Base-by-base conservation (phyloP, 2,888 invertebrate species). In the Hydroisotoma schaefferi region DNA sequence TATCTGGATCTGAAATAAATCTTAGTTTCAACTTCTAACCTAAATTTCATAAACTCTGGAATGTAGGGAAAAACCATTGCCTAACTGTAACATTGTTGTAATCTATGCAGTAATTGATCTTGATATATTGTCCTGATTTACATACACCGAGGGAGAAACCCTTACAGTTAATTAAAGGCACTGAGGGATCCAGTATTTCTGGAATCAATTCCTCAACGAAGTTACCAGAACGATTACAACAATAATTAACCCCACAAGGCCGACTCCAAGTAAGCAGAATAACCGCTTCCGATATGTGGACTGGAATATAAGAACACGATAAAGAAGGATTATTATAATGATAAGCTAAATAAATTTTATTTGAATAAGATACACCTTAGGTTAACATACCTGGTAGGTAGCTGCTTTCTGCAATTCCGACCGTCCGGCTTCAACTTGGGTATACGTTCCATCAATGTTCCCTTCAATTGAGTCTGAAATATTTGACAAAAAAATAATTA, bases 401-500 rank as follows among this genome's bases (percentile, higher is more conserved):
- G 86, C 84, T 20, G 92, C 93, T 76, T 90, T 90, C n/a, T 84
- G 80, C 43, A 94, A 77, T 73, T 93, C 86, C 65, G 85, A 84
- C 5, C 83, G 82, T 0, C 90, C 94, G n/a, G 84, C 78, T 75
- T 90, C 90, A 3, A 93, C 88, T 72, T 87, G 83, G 2, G 83
- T 83, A 54, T 84, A 82, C 1, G 87, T 85, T 61, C 83, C 81
- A 74, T 90, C 90, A 74, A 93, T 86, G 78, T 85, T 86, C 73
- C 83, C 85, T 76, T 91, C 91, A 71, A 93, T 90, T 5, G 87
- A 84, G 77, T 90, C 93, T 93, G 78, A n/a, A n/a, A n/a, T n/a
- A n/a, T n/a, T n/a, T n/a, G n/a, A n/a, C n/a, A n/a, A n/a, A n/a
- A n/a, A n/a, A 33, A 33, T 10, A 15, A 33, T 10, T 33, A 15